phyloP scores from a whole-genome alignment of 2,888 invertebrate species.

The Auanema sp. region DNA sequence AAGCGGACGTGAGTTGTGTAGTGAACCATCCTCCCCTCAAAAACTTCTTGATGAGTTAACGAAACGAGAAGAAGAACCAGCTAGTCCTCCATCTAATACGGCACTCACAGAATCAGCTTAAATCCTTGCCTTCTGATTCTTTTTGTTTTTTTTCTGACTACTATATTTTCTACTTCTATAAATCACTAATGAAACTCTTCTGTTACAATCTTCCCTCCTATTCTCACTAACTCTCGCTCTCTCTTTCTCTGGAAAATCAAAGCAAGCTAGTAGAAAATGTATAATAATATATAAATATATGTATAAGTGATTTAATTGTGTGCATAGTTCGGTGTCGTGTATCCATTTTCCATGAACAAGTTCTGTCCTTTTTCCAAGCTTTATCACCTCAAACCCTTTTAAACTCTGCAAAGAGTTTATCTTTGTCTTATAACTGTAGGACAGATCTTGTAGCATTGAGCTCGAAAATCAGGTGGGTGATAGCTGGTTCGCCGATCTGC shows the following conservation, averaged over 20 bases:
- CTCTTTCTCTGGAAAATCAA: too few relatives aligned
- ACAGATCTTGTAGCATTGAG: not conserved
- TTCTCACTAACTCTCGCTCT: not conserved
- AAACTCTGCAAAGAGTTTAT: not conserved
- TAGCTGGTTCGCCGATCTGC: not conserved
- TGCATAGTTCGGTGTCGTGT: constrained; percentile 5
- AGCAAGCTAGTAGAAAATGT: constrained; percentile 4
- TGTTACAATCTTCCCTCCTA: constrained; percentile 6
- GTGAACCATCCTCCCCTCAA: constrained; percentile 12
- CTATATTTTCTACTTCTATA: not conserved
- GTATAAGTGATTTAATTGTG: constrained; percentile 6
- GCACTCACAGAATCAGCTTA: not conserved
- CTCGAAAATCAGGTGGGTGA: not conserved
- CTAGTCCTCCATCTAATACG: constrained; percentile 7
- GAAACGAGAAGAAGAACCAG: too few relatives aligned
- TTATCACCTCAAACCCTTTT: not conserved
- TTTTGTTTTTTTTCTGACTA: too few relatives aligned
- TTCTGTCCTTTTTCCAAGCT: constrained; percentile 1
- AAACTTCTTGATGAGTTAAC: too few relatives aligned
- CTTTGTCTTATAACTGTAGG: not conserved
- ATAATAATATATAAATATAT: not conserved
- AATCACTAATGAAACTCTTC: constrained; percentile 5
- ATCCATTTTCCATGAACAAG: not conserved
- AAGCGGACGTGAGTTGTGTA: constrained; percentile 12
- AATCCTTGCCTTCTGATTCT: too few relatives aligned